Conservation (phyloP, 2,888 invertebrate genomes). For the Neria commutata region DNA sequence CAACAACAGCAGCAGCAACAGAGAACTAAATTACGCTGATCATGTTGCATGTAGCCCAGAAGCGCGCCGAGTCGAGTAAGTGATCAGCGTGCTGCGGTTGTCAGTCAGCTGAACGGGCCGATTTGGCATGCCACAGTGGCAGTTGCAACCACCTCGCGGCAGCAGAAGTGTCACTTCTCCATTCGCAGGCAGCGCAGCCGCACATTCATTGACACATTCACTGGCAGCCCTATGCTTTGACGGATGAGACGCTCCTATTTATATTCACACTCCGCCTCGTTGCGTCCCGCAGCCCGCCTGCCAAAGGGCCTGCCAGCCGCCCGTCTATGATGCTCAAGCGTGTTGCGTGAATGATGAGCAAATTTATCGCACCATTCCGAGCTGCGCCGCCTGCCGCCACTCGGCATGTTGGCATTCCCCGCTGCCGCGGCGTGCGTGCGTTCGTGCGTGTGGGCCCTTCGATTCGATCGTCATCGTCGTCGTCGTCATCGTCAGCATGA, state of each 20-base stretch:
- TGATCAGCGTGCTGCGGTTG: neutral
- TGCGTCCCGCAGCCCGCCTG: no score
- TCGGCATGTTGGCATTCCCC: slow-evolving; percentile 15
- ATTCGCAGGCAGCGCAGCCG: neutral
- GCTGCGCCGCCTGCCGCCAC: slow-evolving; percentile 8
- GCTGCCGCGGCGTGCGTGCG: neutral
- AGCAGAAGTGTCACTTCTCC: neutral
- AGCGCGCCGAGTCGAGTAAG: neutral
- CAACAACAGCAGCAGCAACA: neutral
- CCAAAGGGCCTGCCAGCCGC: neutral
- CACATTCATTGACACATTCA: neutral
- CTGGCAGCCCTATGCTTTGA: slow-evolving; percentile 29
- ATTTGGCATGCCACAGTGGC: neutral
- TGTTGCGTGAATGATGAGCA: slow-evolving; percentile 47
- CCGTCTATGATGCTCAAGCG: neutral
- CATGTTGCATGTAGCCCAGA: neutral
- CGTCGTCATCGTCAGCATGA: no score
- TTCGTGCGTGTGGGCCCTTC: slow-evolving; percentile 10
- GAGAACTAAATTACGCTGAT: neutral
- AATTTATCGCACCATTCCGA: slow-evolving; percentile 53
- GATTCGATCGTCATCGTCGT: neutral
- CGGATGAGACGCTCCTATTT: slow-evolving; percentile 50
- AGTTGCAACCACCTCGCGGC: neutral
- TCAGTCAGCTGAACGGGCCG: neutral
- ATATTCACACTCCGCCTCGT: slow-evolving; percentile 40